Evolutionary conservation across 92 coral and sea anemone genomes (phyloP).

Genomic region (Epizoanthus rinbou): DNA sequence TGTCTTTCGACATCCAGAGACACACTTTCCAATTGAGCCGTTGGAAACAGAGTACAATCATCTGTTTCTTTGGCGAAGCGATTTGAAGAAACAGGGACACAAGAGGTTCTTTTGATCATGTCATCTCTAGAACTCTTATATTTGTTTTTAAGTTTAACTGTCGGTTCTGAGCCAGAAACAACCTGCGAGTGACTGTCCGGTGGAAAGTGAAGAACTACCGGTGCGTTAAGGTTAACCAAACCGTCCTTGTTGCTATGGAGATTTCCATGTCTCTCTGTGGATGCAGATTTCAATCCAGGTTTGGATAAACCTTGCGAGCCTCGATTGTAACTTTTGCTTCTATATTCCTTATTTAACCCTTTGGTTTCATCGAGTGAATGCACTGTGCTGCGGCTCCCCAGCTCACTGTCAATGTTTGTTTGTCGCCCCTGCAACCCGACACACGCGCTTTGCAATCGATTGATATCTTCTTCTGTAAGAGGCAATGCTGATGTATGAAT

Average conservation of each 20-base stretch:
- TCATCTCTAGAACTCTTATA: not conserved
- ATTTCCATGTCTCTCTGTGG: slow-evolving; percentile 4
- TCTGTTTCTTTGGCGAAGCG: not conserved
- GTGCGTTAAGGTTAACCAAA: slow-evolving; percentile 32
- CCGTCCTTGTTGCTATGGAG: slow-evolving; percentile 11
- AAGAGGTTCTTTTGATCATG: not conserved
- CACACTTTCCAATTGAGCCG: not conserved
- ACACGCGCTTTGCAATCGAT: slow-evolving; percentile 3
- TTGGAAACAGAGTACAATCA: not conserved
- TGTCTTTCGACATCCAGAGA: slow-evolving; percentile 15
- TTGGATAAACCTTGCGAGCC: slow-evolving; percentile 2
- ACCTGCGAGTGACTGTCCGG: not conserved
- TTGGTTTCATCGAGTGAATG: not conserved
- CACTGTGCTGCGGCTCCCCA: not conserved
- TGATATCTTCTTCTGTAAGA: slow-evolving; percentile 18
- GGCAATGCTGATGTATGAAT: slow-evolving; percentile 23
- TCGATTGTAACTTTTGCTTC: not conserved
- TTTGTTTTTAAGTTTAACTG: not conserved
- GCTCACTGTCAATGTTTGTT: not conserved
- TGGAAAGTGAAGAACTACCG: slow-evolving; percentile 22
- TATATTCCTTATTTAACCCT: not conserved
- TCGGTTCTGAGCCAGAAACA: slow-evolving; percentile 4
- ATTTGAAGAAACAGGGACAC: not conserved
- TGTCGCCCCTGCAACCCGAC: not conserved
- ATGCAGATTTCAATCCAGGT: not conserved